phyloP scores from a whole-genome alignment of 2,113 vertebrate genomes.

The Callithrix jacchus region DNA sequence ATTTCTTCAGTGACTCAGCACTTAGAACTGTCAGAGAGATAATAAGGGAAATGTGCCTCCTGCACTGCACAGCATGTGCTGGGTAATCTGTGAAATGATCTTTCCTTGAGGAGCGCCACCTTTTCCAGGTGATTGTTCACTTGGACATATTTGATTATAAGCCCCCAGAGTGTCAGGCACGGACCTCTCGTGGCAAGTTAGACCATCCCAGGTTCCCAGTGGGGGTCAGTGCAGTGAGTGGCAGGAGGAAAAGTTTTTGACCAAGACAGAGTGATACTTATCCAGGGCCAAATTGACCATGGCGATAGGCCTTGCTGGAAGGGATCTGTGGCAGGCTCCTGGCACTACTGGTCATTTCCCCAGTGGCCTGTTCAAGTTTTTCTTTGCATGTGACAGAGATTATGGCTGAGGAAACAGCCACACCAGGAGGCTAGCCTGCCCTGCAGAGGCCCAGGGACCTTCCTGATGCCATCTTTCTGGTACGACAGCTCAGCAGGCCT shows the following conservation, averaged over 20 bases:
- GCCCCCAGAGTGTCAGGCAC: neutral
- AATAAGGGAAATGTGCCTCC: neutral
- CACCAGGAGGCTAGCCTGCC: neutral
- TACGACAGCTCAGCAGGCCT: neutral
- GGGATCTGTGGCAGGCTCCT: rapidly evolving
- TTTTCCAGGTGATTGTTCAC: neutral
- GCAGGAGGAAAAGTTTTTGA: neutral
- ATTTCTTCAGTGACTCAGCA: neutral
- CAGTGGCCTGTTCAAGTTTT: neutral
- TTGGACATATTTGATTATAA: neutral
- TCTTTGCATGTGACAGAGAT: neutral
- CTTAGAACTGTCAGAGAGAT: neutral
- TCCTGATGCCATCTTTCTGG: neutral
- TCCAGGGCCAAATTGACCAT: neutral
- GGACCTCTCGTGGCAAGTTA: neutral
- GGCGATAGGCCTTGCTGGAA: neutral
- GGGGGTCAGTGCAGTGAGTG: rapidly evolving
- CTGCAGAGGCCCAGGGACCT: neutral
- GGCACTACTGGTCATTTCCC: too few species aligned
- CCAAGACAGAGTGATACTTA: neutral
- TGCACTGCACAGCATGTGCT: rapidly evolving
- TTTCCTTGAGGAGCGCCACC: too few species aligned
- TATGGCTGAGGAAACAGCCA: neutral
- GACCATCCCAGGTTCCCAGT: neutral
- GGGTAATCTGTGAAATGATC: neutral